phyloP scores from a whole-genome alignment of 2,888 invertebrate genomes.

The Drosophila cracens region DNA sequence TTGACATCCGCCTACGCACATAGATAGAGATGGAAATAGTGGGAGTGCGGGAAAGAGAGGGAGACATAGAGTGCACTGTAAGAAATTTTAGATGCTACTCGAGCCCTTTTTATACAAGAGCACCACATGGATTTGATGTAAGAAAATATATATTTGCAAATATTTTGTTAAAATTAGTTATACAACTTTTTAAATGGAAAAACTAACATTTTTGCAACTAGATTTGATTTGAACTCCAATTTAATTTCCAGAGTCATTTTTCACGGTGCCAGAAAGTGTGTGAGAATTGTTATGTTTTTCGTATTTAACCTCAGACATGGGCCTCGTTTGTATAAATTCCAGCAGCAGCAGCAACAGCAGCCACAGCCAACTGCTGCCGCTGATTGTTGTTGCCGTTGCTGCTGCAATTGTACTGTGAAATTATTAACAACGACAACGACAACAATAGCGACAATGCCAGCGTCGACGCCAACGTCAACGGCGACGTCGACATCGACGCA shows the following conservation, averaged over 20 bases:
- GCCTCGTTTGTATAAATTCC: conserved; percentile 79
- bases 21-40: neutral
- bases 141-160: neutral
- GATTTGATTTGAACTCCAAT: neutral
- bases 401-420: conserved; percentile 70
- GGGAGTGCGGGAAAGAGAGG: neutral
- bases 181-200: neutral
- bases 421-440: conserved; percentile 74
- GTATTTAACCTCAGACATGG: conserved; percentile 81
- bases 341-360: conserved; percentile 48
- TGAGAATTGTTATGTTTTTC: conserved; percentile 77
- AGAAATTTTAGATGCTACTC: neutral
- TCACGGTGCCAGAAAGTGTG: conserved; percentile 1
- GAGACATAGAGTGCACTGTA: neutral
- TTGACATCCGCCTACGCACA: conserved; percentile 54
- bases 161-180: neutral
- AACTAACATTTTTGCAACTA: neutral
- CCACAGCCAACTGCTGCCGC: conserved; percentile 56
- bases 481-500: conserved; percentile 59
- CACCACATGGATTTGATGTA: neutral
- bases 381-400: conserved; percentile 43
- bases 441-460: conserved; percentile 30
- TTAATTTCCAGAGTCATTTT: neutral
- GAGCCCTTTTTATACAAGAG: neutral
- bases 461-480: conserved; percentile 27